These are phyloP conservation scores for Natrix natrix DNA, from an alignment of 2,797 vertebrate genomes.

Conservation along the genomic window DNA sequence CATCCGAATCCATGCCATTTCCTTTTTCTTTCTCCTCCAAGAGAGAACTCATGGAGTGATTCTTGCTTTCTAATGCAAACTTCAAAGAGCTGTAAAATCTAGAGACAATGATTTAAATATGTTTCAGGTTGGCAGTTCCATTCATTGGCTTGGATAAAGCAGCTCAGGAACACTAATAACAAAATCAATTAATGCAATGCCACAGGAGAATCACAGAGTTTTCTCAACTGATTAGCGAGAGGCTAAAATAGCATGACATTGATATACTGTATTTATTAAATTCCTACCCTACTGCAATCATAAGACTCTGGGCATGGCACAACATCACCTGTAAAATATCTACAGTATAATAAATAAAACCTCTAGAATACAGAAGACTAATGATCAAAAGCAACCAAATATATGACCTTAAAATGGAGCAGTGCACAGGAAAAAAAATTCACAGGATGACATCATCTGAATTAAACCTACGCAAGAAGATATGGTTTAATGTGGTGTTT, in stretches of 20 bases:
- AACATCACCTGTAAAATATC: not conserved
- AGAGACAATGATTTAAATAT: not conserved
- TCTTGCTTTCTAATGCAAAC: conserved; percentile 60
- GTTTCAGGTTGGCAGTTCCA: not conserved
- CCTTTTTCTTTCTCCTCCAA: not conserved
- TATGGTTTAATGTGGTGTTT: not conserved
- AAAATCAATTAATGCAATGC: not conserved
- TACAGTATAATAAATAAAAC: not conserved
- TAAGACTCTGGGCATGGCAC: not conserved
- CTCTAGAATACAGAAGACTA: not conserved
- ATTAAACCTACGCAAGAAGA: not conserved
- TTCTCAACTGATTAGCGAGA: not conserved
- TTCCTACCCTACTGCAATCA: not conserved
- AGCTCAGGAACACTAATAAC: not conserved
- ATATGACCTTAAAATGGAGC: not conserved
- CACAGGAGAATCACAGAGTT: not conserved
- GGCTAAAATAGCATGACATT: not conserved
- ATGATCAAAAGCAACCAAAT: not conserved
- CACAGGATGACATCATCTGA: not conserved
- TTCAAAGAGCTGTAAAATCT: conserved; percentile 75
- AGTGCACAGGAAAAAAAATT: not conserved
- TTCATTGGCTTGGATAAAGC: not conserved
- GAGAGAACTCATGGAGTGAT: not conserved
- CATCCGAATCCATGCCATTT: conserved; percentile 43
- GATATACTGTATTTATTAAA: not conserved